Evolutionary conservation across 2,113 vertebrate genomes (phyloP).

Genomic region (Eurystomus gularis): DNA sequence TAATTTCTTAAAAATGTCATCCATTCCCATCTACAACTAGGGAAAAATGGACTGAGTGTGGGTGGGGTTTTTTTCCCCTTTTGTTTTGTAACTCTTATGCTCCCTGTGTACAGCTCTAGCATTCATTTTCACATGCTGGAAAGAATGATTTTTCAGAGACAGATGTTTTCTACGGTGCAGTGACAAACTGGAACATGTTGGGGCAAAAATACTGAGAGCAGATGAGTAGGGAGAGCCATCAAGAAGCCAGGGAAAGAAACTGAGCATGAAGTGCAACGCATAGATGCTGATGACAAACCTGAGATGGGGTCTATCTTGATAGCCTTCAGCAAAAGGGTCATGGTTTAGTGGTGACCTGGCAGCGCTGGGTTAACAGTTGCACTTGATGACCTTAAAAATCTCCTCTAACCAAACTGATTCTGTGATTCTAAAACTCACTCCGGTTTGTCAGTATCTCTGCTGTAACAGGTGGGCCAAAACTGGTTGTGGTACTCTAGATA

Average conservation of each 20-base stretch:
- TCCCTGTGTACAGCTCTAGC: not conserved
- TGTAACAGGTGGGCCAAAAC: not conserved
- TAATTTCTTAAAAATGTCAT: not conserved
- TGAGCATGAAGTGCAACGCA: not conserved
- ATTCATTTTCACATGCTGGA: not conserved
- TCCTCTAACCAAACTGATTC: too few species aligned
- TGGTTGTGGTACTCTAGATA: not conserved
- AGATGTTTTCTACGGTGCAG: not conserved
- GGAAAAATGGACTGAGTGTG: not conserved
- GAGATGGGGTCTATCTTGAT: not conserved
- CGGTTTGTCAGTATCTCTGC: not conserved
- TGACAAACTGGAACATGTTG: not conserved
- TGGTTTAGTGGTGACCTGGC: too few species aligned
- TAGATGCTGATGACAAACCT: not conserved
- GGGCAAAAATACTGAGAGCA: not conserved
- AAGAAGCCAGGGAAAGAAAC: not conserved
- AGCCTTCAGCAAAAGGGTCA: not conserved
- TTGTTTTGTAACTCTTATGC: not conserved
- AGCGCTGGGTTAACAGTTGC: too few species aligned
- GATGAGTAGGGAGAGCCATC: not conserved
- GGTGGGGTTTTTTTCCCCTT: not conserved
- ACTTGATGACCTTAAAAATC: too few species aligned
- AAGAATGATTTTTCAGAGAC: not conserved
- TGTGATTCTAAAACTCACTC: not conserved
- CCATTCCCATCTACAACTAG: not conserved